These are phyloP conservation scores for Schrankia costaestrigalis DNA, from an alignment of 2,888 invertebrate genomes.

Conservation along the genomic window DNA sequence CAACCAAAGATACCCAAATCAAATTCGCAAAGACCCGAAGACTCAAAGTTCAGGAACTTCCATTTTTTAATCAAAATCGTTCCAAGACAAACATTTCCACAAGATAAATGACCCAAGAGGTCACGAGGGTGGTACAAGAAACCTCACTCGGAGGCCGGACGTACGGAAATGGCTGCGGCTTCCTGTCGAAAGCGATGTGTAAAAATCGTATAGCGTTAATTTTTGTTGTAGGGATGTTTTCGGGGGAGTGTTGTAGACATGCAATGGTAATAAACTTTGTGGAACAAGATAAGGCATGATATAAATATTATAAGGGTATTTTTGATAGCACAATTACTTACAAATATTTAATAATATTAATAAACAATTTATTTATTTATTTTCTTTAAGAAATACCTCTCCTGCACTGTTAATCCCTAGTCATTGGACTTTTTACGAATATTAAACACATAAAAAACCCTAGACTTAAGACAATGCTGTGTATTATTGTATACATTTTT, in stretches of 20 bases:
- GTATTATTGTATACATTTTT: too few species aligned
- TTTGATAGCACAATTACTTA: too few species aligned
- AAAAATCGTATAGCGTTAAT: slow-evolving; percentile 39
- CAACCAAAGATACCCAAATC: too few species aligned
- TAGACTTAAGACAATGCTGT: too few species aligned
- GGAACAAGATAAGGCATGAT: not conserved
- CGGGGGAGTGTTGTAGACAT: not conserved
- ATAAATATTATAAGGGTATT: too few species aligned
- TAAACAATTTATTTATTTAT: too few species aligned
- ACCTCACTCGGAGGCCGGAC: slow-evolving; percentile 48
- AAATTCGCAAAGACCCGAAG: slow-evolving; percentile 1
- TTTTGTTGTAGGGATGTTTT: slow-evolving; percentile 24
- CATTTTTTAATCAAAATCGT: slow-evolving; percentile 39
- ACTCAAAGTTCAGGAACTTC: slow-evolving; percentile 8
- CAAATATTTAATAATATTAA: too few species aligned
- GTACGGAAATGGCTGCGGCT: slow-evolving; percentile 52
- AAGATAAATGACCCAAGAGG: slow-evolving; percentile 49
- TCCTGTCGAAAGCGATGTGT: slow-evolving; percentile 37
- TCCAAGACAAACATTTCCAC: slow-evolving; percentile 34
- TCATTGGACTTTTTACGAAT: too few species aligned
- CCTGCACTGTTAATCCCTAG: too few species aligned
- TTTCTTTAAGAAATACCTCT: too few species aligned
- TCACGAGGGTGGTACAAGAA: slow-evolving; percentile 39
- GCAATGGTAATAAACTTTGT: not conserved
- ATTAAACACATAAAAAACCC: too few species aligned